These are phyloP conservation scores for Pionites leucogaster DNA, from an alignment of 2,113 vertebrate genomes.

Conservation along the genomic window DNA sequence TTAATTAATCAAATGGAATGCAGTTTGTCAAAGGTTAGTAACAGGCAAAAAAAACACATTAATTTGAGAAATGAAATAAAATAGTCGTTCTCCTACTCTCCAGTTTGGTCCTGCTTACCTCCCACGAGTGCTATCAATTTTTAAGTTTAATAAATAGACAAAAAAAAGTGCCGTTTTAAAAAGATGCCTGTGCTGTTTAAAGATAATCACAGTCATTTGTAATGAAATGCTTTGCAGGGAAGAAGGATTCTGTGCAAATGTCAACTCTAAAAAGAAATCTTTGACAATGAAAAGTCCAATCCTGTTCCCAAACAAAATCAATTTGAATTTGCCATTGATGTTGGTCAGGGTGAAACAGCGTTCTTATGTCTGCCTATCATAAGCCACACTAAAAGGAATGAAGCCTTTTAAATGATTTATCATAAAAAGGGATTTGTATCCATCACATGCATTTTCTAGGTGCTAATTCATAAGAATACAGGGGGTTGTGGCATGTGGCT, in stretches of 20 bases:
- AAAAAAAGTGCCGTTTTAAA: background rate
- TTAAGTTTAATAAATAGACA: background rate
- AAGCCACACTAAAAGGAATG: background rate
- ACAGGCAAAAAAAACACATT: background rate
- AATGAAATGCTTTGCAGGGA: background rate
- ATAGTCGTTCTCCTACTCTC: background rate
- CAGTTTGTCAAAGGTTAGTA: constrained; percentile 10
- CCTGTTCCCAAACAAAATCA: background rate
- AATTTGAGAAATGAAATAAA: background rate
- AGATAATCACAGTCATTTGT: background rate
- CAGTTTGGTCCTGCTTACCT: background rate
- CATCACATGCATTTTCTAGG: background rate
- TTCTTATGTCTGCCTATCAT: constrained; percentile 17
- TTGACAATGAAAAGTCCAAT: constrained; percentile 1
- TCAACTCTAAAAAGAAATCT: background rate
- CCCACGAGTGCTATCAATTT: background rate
- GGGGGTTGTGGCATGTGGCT: background rate
- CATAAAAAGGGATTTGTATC: constrained; percentile 30
- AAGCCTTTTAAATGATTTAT: constrained; percentile 15
- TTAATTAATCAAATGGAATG: constrained; percentile 47
- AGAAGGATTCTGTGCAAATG: background rate
- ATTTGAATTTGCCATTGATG: constrained; percentile 4
- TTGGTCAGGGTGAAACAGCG: background rate
- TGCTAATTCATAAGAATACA: constrained; percentile 24
- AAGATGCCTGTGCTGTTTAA: background rate